Evolutionary conservation across 2,797 vertebrate genomes (phyloP).

Genomic region (Cynopterus sphinx): DNA sequence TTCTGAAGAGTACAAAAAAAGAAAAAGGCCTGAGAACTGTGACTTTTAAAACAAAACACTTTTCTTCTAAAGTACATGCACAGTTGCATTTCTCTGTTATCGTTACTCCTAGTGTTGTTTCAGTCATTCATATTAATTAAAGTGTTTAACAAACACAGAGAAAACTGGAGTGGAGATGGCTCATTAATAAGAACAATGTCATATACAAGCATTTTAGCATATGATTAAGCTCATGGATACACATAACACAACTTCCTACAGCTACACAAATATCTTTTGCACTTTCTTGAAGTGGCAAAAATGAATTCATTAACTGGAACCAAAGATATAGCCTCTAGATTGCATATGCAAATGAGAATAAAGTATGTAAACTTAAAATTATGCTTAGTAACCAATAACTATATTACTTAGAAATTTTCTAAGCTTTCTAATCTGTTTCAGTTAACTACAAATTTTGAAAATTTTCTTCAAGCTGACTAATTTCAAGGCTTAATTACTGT

Average conservation of each 20-base stretch:
- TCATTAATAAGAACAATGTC: neutral
- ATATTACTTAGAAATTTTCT: neutral
- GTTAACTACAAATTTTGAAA: neutral
- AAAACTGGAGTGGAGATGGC: neutral
- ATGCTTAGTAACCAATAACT: neutral
- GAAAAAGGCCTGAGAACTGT: neutral
- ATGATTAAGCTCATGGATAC: neutral
- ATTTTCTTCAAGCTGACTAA: neutral
- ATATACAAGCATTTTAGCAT: neutral
- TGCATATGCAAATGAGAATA: neutral
- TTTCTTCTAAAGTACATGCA: neutral
- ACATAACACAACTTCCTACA: neutral
- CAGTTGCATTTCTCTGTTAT: neutral
- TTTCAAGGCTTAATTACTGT: neutral
- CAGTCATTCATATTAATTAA: neutral
- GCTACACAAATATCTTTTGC: neutral
- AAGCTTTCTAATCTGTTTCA: neutral
- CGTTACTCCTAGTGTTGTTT: neutral
- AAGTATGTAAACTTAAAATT: neutral
- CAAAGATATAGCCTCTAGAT: neutral
- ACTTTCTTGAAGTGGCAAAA: neutral
- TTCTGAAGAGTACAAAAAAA: neutral
- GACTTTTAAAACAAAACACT: neutral
- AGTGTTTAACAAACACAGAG: neutral
- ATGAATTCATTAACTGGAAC: neutral